These are phyloP conservation scores for Eptesicus fuscus DNA, from an alignment of 2,113 vertebrate species.

Conservation along the genomic window DNA sequence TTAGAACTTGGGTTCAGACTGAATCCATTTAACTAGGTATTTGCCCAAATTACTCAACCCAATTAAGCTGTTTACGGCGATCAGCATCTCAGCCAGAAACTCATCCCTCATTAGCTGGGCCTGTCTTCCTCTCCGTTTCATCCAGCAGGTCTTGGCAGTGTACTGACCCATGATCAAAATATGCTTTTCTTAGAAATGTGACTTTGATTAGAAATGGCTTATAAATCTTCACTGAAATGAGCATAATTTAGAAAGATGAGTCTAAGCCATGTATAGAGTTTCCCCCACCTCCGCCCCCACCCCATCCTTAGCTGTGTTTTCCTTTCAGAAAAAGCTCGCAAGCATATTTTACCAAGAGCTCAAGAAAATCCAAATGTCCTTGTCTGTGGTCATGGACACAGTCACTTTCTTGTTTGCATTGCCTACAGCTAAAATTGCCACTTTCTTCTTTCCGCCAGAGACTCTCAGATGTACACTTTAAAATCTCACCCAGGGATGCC, in stretches of 20 bases:
- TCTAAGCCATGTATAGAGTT: not conserved
- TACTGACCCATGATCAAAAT: conserved; percentile 53
- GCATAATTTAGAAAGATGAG: conserved; percentile 30
- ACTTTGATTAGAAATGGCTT: conserved; percentile 50
- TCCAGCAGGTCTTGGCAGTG: conserved; percentile 9
- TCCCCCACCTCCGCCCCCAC: not conserved
- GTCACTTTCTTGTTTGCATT: not conserved
- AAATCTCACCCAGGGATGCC: not conserved
- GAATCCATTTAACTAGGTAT: conserved; percentile 33
- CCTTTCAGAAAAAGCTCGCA: conserved; percentile 39
- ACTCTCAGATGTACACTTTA: not conserved
- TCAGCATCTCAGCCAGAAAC: not conserved
- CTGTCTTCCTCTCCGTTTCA: not conserved
- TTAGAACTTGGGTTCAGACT: conserved; percentile 21
- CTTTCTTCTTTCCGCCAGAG: not conserved
- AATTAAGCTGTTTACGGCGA: conserved; percentile 5
- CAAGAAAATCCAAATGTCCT: conserved; percentile 49
- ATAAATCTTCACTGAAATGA: not conserved
- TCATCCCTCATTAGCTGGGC: conserved; percentile 8
- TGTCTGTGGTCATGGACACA: not conserved
- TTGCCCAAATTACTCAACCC: conserved; percentile 33
- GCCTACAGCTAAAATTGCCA: not conserved
- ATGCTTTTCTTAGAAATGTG: conserved; percentile 33
- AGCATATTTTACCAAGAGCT: conserved; percentile 54
- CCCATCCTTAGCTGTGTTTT: not conserved